Percentiles rank a stretch among this genome's conserved stretches.
These are phyloP conservation scores for Tupiocoris notatus DNA, from an alignment of 2,888 invertebrate genomes.

Conservation along the genomic window DNA sequence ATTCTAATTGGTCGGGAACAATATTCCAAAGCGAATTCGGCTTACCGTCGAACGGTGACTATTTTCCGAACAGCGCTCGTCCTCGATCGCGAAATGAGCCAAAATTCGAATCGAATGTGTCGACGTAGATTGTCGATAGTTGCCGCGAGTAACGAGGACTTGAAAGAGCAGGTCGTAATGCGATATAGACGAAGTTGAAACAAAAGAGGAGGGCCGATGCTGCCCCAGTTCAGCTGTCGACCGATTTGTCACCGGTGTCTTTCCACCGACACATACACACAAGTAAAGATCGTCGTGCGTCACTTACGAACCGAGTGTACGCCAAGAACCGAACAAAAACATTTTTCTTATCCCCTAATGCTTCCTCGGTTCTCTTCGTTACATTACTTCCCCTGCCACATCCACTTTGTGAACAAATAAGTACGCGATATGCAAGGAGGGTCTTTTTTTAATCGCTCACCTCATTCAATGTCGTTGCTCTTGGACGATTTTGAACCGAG, in stretches of 20 bases:
- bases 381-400: background rate
- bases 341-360: background rate
- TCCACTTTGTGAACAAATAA: background rate
- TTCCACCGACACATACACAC: background rate
- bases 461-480: background rate
- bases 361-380: background rate
- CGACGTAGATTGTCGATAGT: background rate
- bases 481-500: background rate
- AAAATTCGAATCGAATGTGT: background rate
- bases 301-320: background rate
- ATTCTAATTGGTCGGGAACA: no score
- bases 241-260: slow-evolving; percentile 18
- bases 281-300: slow-evolving; percentile 8
- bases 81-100: background rate
- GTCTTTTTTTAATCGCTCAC: background rate
- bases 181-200: slow-evolving; percentile 30
- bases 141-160: background rate
- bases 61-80: no score
- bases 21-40: no score
- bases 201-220: background rate
- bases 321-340: slow-evolving; percentile 18
- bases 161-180: background rate
- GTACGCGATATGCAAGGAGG: background rate
- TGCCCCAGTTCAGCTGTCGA: slow-evolving; percentile 22
- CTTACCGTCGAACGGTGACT: no score